phyloP scores from a whole-genome alignment of 2,888 invertebrate species.

The Trachelus stipa region DNA sequence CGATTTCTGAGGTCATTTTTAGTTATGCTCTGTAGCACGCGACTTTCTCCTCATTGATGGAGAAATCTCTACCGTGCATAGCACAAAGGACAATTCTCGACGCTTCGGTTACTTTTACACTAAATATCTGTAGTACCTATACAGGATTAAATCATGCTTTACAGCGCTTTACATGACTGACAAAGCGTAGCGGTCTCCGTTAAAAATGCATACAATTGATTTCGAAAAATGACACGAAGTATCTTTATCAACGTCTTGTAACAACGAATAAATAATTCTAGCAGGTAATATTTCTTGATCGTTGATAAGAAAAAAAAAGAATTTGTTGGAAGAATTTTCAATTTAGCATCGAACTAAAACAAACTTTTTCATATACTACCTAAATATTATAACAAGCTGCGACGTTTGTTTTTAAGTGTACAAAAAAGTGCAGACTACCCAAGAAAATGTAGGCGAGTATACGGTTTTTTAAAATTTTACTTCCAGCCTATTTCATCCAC shows the following conservation, averaged over 20 bases:
- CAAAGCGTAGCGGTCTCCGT: neutral
- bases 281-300: neutral
- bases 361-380: neutral
- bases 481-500: neutral
- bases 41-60: constrained; percentile 37
- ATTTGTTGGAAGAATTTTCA: neutral
- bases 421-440: neutral
- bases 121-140: neutral
- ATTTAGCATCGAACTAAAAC: neutral
- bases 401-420: neutral
- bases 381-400: neutral
- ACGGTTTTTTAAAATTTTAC: neutral
- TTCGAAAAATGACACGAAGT: neutral
- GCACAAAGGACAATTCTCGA: neutral
- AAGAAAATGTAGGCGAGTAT: neutral
- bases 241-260: neutral
- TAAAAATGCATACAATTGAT: neutral
- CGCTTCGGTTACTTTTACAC: neutral
- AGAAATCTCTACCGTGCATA: constrained; percentile 19
- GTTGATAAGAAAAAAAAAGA: neutral
- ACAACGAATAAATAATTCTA: neutral
- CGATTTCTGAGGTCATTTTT: neutral
- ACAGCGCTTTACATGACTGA: neutral
- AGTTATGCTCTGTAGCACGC: neutral
- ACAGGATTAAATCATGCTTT: neutral